Evolutionary conservation across 1,140 invertebrate species (phyloP).

Genomic region (Asobara japonica): DNA sequence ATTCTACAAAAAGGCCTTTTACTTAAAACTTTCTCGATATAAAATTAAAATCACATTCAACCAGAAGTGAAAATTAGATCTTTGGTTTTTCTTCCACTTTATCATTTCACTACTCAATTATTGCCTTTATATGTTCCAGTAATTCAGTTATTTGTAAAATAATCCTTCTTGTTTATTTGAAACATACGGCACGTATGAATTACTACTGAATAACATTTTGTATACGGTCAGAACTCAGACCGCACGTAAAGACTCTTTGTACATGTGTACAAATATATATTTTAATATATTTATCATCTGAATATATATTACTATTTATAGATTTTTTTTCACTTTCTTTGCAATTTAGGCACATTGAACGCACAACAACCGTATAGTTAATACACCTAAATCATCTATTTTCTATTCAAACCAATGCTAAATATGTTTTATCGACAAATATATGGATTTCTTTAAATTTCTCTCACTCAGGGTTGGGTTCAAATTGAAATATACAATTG

Average conservation of each 20-base stretch:
- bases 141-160: background rate
- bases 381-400: conserved; percentile 15
- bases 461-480: background rate
- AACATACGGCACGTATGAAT: conserved; percentile 29
- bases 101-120: background rate
- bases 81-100: background rate
- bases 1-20: too few species aligned
- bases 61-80: background rate
- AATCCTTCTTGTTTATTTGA: background rate
- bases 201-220: conserved; percentile 15
- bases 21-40: too few species aligned
- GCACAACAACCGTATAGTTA: conserved; percentile 27
- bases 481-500: background rate
- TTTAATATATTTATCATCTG: conserved; percentile 5
- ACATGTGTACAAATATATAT: conserved; percentile 19
- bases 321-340: conserved; percentile 14
- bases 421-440: background rate
- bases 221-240: conserved; percentile 2
- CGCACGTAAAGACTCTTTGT: conserved; percentile 13
- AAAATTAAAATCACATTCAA: too few species aligned
- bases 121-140: background rate
- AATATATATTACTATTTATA: conserved; percentile 23
- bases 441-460: background rate
- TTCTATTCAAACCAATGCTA: background rate
- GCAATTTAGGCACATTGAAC: conserved; percentile 31